Evolutionary conservation across 2,888 invertebrate species (phyloP), one percentile per base, ranked within the genome.

Genomic region (Neuroscelio doddi): DNA sequence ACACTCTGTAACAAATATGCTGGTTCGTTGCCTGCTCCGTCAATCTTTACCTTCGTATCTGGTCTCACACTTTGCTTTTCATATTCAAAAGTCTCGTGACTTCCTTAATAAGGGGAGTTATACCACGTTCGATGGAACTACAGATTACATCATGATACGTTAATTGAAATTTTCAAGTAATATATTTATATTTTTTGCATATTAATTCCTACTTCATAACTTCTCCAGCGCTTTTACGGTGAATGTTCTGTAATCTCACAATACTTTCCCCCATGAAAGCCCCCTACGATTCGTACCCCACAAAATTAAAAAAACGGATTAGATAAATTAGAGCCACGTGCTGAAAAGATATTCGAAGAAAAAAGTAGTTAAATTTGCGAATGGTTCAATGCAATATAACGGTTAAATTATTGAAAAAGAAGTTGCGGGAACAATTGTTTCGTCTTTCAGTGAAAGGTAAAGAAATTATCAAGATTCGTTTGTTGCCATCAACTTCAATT

Each of bases 1-100:
- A 29, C 27, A 56, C 34, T 42, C 21, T 51, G 66, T 38, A 36
- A 62, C 59, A 59, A 67, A 63, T 59, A 14, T 53, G 42, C 51
- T 65, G 63, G 59, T 65, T 64, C 59, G 56, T 57, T 65, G 58
- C 46, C 63, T 64, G 55, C 58, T 64, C 68, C 56, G 55, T 41
- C 26, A 49, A 29, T 44, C 47, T 55, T 29, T 45, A 42, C 51
- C 51, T 50, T 30, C 41, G 16, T 17, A 15, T 29, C 27, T 29
- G 27, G 7, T 29, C 15, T 29, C 44, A 9, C 10, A 30, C 45
- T 30, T 30, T 16, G 17, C 58, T 42, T 36, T 47, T 27, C n/a
- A n/a, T 50, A 16, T 51, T 47, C 32, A 38, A 49, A 32, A 50
- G 66, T 53, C 55, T 53, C 36, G n/a, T 17, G 32, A 30, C 30